These are phyloP conservation scores for Gerris buenoi DNA, from an alignment of 1,140 invertebrate species.

Conservation along the genomic window DNA sequence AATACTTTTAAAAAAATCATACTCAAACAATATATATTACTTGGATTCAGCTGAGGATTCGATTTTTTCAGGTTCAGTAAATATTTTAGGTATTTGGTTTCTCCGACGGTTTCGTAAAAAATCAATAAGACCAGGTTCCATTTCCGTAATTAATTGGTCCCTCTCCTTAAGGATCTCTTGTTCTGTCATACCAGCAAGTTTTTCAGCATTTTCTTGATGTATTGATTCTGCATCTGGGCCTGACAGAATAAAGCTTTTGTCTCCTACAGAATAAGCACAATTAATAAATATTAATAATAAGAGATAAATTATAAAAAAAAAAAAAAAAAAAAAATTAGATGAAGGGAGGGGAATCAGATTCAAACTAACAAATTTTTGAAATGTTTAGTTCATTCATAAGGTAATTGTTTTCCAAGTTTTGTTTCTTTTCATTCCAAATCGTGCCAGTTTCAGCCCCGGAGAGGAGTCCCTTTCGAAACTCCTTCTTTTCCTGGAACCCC, in stretches of 20 bases:
- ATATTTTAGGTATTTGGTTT: slow-evolving; percentile 20
- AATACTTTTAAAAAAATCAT: slow-evolving; percentile 11
- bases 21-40: slow-evolving; percentile 18
- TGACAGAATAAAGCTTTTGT: slow-evolving; percentile 36
- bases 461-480: too few species aligned
- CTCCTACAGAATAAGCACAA: slow-evolving; percentile 17
- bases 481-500: too few species aligned
- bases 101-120: slow-evolving; percentile 45
- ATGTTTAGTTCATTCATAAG: neutral
- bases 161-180: slow-evolving; percentile 62
- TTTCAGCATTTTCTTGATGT: slow-evolving; percentile 54
- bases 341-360: too few species aligned
- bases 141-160: slow-evolving; percentile 40
- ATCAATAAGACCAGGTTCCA: slow-evolving; percentile 49
- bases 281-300: neutral
- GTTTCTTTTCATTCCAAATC: neutral
- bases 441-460: neutral
- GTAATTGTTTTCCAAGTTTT: neutral
- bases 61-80: neutral
- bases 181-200: slow-evolving; percentile 48
- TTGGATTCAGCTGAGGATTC: slow-evolving; percentile 9
- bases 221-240: slow-evolving; percentile 42
- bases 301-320: neutral
- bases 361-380: too few species aligned
- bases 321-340: neutral